Conservation (phyloP, 2,888 invertebrate species). For the Fragum sueziense region DNA sequence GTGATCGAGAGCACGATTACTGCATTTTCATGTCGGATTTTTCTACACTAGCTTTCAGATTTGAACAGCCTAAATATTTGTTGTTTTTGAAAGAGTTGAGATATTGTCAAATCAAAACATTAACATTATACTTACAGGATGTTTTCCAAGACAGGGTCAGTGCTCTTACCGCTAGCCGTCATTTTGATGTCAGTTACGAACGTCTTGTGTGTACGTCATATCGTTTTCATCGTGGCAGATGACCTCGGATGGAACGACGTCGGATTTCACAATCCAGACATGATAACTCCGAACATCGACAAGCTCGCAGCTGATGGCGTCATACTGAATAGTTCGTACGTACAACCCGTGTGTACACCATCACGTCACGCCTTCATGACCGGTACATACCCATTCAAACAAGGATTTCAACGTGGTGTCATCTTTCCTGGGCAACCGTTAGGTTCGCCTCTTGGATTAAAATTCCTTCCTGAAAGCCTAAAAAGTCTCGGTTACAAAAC, state of each 20-base stretch:
- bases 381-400: slow-evolving; percentile 70
- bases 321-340: slow-evolving; percentile 81
- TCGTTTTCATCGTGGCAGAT: slow-evolving; percentile 68
- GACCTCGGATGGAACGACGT: slow-evolving; percentile 81
- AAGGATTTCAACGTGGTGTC: slow-evolving; percentile 72
- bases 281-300: slow-evolving; percentile 82
- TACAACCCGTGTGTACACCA: slow-evolving; percentile 82
- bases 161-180: not conserved
- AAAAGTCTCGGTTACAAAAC: slow-evolving; percentile 74
- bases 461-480: slow-evolving; percentile 71
- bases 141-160: not conserved
- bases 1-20: too few relatives aligned
- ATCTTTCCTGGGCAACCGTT: slow-evolving; percentile 66
- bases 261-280: slow-evolving; percentile 82
- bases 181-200: not conserved
- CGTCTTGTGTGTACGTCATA: slow-evolving; percentile 38
- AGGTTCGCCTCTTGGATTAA: slow-evolving; percentile 70
- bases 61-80: too few relatives aligned
- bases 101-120: too few relatives aligned
- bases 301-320: slow-evolving; percentile 80
- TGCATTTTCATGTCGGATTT: too few relatives aligned
- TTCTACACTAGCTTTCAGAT: too few relatives aligned
- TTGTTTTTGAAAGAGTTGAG: too few relatives aligned
- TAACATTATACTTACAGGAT: not conserved
- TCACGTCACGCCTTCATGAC: slow-evolving; percentile 71